Base-by-base conservation (phyloP, 2,113 vertebrate species). In the Cricetomys ansorgei region DNA sequence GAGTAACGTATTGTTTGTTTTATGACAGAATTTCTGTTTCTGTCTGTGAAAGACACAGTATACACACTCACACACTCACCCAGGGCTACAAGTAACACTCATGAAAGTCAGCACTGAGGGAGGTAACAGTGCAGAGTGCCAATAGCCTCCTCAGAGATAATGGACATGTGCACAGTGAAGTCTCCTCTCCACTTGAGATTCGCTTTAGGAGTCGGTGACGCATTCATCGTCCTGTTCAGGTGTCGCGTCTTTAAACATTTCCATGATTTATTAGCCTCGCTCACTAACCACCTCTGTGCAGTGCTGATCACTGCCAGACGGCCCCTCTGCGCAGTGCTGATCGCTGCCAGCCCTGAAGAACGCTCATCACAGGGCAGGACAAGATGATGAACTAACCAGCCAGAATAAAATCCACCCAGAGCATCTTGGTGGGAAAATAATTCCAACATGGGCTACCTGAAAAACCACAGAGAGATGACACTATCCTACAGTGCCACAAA, bases 121-220 rank as follows among this genome's bases (percentile, higher is more conserved):
- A 73, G 91, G 15, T 0, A 25, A 0, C 1, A 19, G 31, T 53
- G 34, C 21, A 11, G 55, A 53, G 48, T 21, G 7, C 7, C 4
- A 23, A 12, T 3, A 5, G 37, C 12, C 12, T 40, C 40, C n/a
- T 87, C 89, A 96, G 48, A 27, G 55, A 87, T 65, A 97, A 97
- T 45, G 88, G 88, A 89, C 76, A 95, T 72, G 94, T 0, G 37
- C 89, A 62, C 94, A 69, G 86, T 81, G 96, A 97, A 97, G 97
- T 96, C 91, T 87, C 95, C 94, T 95, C 84, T 85, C 93, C 50
- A 53, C 96, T 95, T 97, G 90, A 96, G 97, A 93, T 13, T 93
- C 70, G 87, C 96, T 98, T 96, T 97, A 95, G 95, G 97, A 98
- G 98, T 98, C 97, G 98, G 53, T 79, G 81, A 25, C 76, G 17